These are phyloP conservation scores for Platynereis dumerilii DNA, from an alignment of 2,888 invertebrate species.

Conservation along the genomic window DNA sequence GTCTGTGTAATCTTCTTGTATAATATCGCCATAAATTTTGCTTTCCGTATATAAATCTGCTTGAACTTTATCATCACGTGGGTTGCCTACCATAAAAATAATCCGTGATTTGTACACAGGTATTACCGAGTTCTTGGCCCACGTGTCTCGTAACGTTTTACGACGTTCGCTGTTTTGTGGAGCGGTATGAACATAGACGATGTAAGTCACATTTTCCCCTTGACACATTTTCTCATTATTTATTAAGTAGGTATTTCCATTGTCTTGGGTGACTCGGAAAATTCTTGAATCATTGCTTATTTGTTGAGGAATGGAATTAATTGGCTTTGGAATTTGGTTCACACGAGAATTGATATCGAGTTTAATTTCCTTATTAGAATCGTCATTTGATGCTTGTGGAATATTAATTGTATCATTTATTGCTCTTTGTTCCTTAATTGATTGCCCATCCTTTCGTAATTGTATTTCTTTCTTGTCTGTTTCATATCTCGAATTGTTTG, in stretches of 20 bases:
- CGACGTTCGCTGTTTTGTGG: slow-evolving; percentile 10
- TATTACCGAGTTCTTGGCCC: slow-evolving; percentile 11
- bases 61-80: slow-evolving; percentile 33
- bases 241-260: not conserved
- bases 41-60: slow-evolving; percentile 45
- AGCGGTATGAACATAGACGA: slow-evolving; percentile 16
- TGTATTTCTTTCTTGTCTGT: too few species aligned
- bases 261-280: too few species aligned
- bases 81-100: slow-evolving; percentile 15
- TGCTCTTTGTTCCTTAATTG: too few species aligned
- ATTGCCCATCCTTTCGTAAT: too few species aligned
- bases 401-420: too few species aligned
- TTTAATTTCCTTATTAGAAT: too few species aligned
- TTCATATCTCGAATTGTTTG: too few species aligned
- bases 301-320: too few species aligned
- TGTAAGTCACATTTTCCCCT: not conserved
- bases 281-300: too few species aligned
- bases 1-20: slow-evolving; percentile 39
- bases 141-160: slow-evolving; percentile 5
- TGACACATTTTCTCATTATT: slow-evolving; percentile 9
- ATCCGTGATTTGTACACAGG: slow-evolving; percentile 10
- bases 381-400: too few species aligned
- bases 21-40: slow-evolving; percentile 49
- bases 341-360: too few species aligned
- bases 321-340: too few species aligned